Evolutionary conservation across 2,113 vertebrate species (phyloP).

Genomic region (Lophius piscatorius): DNA sequence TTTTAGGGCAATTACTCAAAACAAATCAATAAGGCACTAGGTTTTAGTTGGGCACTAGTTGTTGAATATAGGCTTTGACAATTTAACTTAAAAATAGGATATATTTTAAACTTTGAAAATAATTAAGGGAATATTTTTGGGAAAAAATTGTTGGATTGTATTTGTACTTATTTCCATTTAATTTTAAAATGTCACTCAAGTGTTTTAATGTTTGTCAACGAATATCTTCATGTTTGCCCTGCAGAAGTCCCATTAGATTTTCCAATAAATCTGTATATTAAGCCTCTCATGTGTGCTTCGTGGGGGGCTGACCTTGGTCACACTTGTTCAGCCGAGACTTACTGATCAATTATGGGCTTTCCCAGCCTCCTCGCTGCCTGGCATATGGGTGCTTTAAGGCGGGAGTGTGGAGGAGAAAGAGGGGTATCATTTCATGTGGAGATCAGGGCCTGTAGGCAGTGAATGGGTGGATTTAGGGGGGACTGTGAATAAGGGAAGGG

Average conservation of each 20-base stretch:
- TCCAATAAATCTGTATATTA: slow-evolving; percentile 62
- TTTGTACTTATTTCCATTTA: slow-evolving; percentile 20
- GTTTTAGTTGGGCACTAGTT: too few species aligned
- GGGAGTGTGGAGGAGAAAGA: slow-evolving; percentile 81
- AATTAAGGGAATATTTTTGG: slow-evolving; percentile 7
- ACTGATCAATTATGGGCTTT: slow-evolving; percentile 89
- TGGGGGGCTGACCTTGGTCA: slow-evolving; percentile 77
- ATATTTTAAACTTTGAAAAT: not conserved
- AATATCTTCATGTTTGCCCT: slow-evolving; percentile 36
- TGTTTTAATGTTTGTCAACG: slow-evolving; percentile 12
- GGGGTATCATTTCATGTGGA: slow-evolving; percentile 86
- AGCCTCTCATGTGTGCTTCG: slow-evolving; percentile 66
- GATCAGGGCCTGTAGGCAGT: slow-evolving; percentile 82
- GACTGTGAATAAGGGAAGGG: slow-evolving; percentile 68
- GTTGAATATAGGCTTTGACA: slow-evolving; percentile 12
- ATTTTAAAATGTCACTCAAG: slow-evolving; percentile 3
- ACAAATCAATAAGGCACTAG: too few species aligned
- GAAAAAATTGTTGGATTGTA: not conserved
- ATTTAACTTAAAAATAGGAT: not conserved
- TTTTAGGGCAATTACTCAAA: not conserved
- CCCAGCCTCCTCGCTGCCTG: slow-evolving; percentile 80
- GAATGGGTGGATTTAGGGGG: slow-evolving; percentile 83
- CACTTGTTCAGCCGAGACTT: slow-evolving; percentile 83
- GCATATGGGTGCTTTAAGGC: slow-evolving; percentile 83
- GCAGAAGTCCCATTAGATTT: slow-evolving; percentile 52